phyloP scores from a whole-genome alignment of 2,888 invertebrate genomes.

The Acronicta alni region DNA sequence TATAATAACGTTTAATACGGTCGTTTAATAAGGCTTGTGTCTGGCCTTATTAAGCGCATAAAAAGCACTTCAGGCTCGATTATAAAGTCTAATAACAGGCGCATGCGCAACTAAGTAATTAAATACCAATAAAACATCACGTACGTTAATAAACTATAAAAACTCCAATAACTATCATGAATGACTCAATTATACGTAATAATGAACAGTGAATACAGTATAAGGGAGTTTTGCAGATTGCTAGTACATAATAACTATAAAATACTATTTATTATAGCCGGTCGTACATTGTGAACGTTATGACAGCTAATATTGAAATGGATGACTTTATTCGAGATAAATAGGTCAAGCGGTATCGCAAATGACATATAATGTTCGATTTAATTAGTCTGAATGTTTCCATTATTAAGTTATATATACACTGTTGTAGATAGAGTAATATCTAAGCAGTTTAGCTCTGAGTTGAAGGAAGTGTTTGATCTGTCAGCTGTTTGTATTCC shows the following conservation, averaged over 20 bases:
- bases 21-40: no score
- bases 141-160: conserved; percentile 54
- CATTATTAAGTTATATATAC: conserved; percentile 66
- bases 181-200: conserved; percentile 60
- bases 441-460: conserved; percentile 6
- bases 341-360: conserved; percentile 81
- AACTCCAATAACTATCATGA: conserved; percentile 51
- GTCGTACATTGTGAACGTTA: conserved; percentile 78
- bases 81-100: conserved; percentile 1
- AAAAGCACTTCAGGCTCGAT: conserved; percentile 4
- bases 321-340: conserved; percentile 86
- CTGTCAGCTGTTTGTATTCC: conserved; percentile 38
- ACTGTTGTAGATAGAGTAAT: conserved; percentile 32
- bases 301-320: conserved; percentile 84
- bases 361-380: conserved; percentile 83
- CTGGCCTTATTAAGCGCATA: conserved; percentile 11
- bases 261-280: conserved; percentile 73
- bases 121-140: conserved; percentile 47
- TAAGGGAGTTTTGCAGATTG: conserved; percentile 52
- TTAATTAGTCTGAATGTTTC: conserved; percentile 85
- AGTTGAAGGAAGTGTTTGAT: conserved; percentile 33
- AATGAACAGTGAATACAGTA: conserved; percentile 31
- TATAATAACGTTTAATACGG: no score
- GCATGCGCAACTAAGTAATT: conserved; percentile 35
- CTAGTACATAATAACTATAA: conserved; percentile 66